Conservation (phyloP, 2,113 vertebrate species). For the Oenanthe oenanthe region DNA sequence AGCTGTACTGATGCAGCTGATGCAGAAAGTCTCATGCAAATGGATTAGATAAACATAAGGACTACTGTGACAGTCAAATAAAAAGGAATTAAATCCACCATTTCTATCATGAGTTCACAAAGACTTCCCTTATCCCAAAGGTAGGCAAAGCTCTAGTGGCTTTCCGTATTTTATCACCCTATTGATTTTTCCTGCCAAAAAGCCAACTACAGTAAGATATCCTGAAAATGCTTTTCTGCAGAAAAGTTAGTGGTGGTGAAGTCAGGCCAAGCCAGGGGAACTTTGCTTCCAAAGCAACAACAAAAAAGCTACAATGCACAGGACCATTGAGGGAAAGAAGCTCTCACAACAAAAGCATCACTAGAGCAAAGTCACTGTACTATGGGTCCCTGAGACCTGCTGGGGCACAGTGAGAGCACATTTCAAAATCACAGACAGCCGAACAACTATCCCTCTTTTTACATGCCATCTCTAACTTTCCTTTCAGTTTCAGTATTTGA, state of each 20-base stretch:
- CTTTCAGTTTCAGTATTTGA: slow-evolving; percentile 42
- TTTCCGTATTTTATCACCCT: neutral
- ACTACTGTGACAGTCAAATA: neutral
- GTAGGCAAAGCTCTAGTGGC: neutral
- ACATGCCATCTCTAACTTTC: neutral
- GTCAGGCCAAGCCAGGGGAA: neutral
- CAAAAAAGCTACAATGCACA: neutral
- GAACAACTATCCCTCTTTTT: neutral
- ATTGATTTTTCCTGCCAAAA: neutral
- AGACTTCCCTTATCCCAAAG: neutral
- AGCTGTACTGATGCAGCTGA: neutral
- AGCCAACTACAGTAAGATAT: neutral
- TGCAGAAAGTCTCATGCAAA: neutral
- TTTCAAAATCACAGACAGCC: neutral
- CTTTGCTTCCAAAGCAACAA: neutral
- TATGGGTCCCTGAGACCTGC: neutral
- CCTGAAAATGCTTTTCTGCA: neutral
- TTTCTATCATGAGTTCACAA: neutral
- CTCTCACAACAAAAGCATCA: neutral
- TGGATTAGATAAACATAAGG: neutral
- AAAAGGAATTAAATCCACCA: neutral
- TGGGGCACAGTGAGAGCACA: neutral
- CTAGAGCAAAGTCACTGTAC: neutral
- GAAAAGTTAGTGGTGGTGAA: neutral
- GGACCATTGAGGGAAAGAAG: neutral